Evolutionary conservation across 2,797 vertebrate species (phyloP).

Genomic region (Brachyrhaphis roseni): DNA sequence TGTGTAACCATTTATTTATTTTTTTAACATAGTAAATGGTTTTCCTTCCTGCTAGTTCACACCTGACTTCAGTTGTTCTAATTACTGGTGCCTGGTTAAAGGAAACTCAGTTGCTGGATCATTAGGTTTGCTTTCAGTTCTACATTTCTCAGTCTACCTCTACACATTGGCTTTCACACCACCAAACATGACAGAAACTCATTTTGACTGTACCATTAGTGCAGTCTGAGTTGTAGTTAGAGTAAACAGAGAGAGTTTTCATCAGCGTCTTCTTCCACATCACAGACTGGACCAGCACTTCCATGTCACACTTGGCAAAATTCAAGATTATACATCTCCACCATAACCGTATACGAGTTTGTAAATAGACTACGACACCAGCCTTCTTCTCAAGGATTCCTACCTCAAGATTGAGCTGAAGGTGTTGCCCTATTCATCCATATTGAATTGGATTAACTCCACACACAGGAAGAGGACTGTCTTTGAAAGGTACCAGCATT

Average conservation of each 20-base stretch:
- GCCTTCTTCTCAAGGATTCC: neutral
- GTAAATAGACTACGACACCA: neutral
- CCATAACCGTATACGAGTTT: neutral
- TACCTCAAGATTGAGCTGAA: neutral
- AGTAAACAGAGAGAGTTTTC: neutral
- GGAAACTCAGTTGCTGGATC: neutral
- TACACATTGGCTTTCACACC: neutral
- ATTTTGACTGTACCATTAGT: neutral
- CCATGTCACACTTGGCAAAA: neutral
- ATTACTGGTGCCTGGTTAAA: neutral
- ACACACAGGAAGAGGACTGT: neutral
- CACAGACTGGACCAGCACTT: neutral
- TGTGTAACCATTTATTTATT: neutral
- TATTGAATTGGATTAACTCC: neutral
- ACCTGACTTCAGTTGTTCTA: neutral
- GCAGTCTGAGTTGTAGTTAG: neutral
- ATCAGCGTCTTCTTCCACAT: neutral
- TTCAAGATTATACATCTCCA: neutral
- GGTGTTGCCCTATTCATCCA: neutral
- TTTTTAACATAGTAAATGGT: neutral
- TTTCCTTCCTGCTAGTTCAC: neutral
- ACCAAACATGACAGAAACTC: neutral
- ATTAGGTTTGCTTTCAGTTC: neutral
- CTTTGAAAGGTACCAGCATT: neutral
- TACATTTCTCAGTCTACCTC: neutral